Conservation (phyloP, 2,888 invertebrate species). For the Xylocampa areola region DNA sequence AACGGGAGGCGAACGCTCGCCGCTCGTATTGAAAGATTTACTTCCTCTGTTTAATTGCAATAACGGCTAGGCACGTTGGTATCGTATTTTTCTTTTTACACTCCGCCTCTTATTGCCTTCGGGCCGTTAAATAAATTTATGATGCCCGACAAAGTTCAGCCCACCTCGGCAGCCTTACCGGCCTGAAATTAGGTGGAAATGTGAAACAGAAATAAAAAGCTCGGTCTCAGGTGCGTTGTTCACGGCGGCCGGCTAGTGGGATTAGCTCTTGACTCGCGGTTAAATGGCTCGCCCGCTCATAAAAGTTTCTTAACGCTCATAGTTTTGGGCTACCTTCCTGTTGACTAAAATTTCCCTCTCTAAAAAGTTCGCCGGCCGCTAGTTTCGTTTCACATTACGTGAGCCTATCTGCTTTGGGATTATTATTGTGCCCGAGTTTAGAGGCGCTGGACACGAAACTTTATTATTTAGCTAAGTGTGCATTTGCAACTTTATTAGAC, state of each 20-base stretch:
- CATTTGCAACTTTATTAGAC: slow-evolving; percentile 59
- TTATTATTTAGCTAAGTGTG: slow-evolving; percentile 71
- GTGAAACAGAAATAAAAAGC: slow-evolving; percentile 86
- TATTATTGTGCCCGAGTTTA: slow-evolving; percentile 68
- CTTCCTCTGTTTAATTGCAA: slow-evolving; percentile 90
- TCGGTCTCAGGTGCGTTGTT: slow-evolving; percentile 86
- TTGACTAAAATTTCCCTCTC: slow-evolving; percentile 80
- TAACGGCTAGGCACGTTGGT: slow-evolving; percentile 90
- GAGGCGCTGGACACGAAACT: slow-evolving; percentile 72
- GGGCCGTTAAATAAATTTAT: slow-evolving; percentile 90
- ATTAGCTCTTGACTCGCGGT: slow-evolving; percentile 87
- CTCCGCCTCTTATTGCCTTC: slow-evolving; percentile 89
- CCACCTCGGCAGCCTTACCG: slow-evolving; percentile 83
- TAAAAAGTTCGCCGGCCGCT: slow-evolving; percentile 74
- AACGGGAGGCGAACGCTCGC: slow-evolving; percentile 85
- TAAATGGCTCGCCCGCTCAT: slow-evolving; percentile 84
- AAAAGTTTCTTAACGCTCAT: slow-evolving; percentile 88
- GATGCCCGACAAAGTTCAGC: slow-evolving; percentile 89
- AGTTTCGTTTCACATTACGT: slow-evolving; percentile 77
- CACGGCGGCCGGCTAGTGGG: slow-evolving; percentile 72
- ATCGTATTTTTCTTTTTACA: slow-evolving; percentile 90
- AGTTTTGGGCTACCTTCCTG: slow-evolving; percentile 79
- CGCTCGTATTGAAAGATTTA: slow-evolving; percentile 90
- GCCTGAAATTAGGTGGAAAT: slow-evolving; percentile 88
- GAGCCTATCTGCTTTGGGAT: slow-evolving; percentile 75